Base-by-base conservation (phyloP, 2,888 invertebrate genomes). In the Ypsolopha sequella region DNA sequence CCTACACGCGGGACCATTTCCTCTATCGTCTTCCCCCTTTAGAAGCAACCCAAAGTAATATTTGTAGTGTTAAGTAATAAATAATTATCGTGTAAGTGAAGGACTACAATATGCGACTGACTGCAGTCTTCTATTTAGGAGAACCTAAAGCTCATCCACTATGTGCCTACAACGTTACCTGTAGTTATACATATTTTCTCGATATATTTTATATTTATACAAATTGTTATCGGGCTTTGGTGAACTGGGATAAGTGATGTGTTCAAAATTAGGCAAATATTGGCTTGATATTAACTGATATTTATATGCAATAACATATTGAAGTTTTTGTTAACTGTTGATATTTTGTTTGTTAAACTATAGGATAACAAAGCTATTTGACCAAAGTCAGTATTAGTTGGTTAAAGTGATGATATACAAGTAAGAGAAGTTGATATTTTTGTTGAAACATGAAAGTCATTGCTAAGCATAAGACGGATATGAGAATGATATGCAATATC, bases 301-400 rank as follows among this genome's bases (percentile, higher is more conserved):
- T 82, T 81, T 66, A 73, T 70, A 74, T 65, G 80, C 80, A 81
- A 82, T 81, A 82, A 78, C 58, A 56, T 75, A 73, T 71, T 74
- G 70, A 68, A 69, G 70, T 73, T 71, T 76, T 71, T 84, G 79
- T 80, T 78, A 76, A 80, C 80, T 84, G 84, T 85, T 85, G 76
- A 82, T 84, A 77, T 80, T 74, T 70, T 74, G 24, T 24, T 79
- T 85, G 82, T 82, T 82, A 73, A 80, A 71, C 45, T 50, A 41
- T 85, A 85, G 85, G 84, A 77, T 85, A 80, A 84, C 84, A 80
- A 82, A 84, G 86, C 86, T 86, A 84, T 84, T 80, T 82, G 86
- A 86, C 86, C 86, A 86, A 86, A 86, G 86, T 86, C 86, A 86
- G 86, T 86, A 86, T 86, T 86, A 85, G 85, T 80, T 77, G 70